phyloP scores from a whole-genome alignment of 2,888 invertebrate genomes.

The Drosophila fulvimacula region DNA sequence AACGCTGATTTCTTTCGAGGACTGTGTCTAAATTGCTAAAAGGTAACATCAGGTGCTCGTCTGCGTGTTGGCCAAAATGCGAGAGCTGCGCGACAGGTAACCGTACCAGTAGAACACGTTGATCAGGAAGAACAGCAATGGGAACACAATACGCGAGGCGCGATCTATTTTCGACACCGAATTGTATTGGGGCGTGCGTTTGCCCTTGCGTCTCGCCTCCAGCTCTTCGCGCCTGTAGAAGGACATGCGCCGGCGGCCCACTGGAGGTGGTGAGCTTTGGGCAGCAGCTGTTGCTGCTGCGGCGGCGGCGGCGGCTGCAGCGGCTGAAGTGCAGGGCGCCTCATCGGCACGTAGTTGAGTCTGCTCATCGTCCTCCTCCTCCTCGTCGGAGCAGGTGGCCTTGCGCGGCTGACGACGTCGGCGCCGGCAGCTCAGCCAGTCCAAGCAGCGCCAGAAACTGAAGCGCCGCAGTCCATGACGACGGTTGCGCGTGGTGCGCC shows the following conservation, averaged over 20 bases:
- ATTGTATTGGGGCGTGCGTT: constrained; percentile 88
- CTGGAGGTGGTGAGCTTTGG: constrained; percentile 30
- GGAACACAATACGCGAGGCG: constrained; percentile 90
- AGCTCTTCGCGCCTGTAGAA: constrained; percentile 82
- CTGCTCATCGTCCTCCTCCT: constrained; percentile 82
- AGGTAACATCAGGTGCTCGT: constrained; percentile 84
- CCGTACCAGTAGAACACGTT: constrained; percentile 93
- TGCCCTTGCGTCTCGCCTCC: constrained; percentile 83
- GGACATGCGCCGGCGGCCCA: constrained; percentile 81
- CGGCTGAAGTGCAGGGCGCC: constrained; percentile 64
- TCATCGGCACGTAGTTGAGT: constrained; percentile 79
- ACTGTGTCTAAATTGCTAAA: constrained; percentile 84
- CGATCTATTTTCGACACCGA: constrained; percentile 93
- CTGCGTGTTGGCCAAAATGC: constrained; percentile 79
- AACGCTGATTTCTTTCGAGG: constrained; percentile 77
- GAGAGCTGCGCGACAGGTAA: constrained; percentile 88
- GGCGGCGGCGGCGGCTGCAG: constrained; percentile 54
- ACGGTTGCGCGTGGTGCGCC: constrained; percentile 59
- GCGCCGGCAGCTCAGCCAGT: constrained; percentile 66
- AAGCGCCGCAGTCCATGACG: constrained; percentile 52
- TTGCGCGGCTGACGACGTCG: constrained; percentile 40
- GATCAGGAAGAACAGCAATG: constrained; percentile 90
- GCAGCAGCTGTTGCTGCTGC: constrained; percentile 42
- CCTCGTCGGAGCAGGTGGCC: constrained; percentile 61
- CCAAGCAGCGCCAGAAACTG: constrained; percentile 71